Evolutionary conservation across 2,113 vertebrate species (phyloP), one percentile per base, ranked within the genome.

Genomic region (Pelvicachromis taeniatus): DNA sequence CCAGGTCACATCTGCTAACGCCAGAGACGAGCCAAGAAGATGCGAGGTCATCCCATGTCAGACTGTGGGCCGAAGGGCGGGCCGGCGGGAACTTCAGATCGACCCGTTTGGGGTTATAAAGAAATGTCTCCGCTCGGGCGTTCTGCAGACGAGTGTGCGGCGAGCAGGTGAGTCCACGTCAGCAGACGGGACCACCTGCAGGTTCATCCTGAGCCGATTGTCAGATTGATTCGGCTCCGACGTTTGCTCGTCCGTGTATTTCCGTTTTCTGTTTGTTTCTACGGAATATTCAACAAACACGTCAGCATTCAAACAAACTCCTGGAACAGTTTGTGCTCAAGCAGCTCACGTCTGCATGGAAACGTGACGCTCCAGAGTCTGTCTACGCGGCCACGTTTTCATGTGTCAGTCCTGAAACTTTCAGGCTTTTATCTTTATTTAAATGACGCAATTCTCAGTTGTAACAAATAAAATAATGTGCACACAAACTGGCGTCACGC

Each of bases 111-210:
- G 31, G 50, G 85, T 78, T 78, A 21, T 5, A 21, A 73, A 14
- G 23, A 83, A 53, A 65, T 38, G 3, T 87, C 26, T 48, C 2
- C 5, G 17, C 31, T 80, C 85, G 86, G 80, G 89, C 87, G 80
- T 81, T 33, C 2, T 6, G 33, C 42, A 86, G 83, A 61, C 13
- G 17, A 31, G 70, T 16, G n/a, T 13, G 45, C 17, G 5, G 52
- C 0, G 10, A 21, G 16, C 14, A n/a, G 55, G 48, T 55, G 58
- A 73, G 53, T 83, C 35, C 29, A 78, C 9, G 13, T 3, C 7
- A 8, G 35, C 52, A 52, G 19, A 78, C 35, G 63, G 58, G 59
- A 45, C 31, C 40, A 14, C 54, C 52, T 19, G 0, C 6, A 50
- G 68, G 1, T 31, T 31, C 26, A 48, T 19, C 6, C 26, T 3